Conservation (phyloP, 2,113 vertebrate species). For the Pimephales promelas region DNA sequence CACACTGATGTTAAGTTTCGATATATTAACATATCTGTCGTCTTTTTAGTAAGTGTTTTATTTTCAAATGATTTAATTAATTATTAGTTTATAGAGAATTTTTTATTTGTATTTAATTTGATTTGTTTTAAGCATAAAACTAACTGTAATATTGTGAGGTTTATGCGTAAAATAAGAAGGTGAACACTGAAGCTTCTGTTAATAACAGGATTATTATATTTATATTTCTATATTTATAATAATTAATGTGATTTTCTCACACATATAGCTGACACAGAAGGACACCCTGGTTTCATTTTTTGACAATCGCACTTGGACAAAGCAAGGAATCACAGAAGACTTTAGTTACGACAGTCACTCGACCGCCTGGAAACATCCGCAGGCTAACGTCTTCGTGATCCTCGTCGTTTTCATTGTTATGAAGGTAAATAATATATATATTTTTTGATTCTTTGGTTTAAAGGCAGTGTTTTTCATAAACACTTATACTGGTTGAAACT, state of each 20-base stretch:
- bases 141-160: not conserved
- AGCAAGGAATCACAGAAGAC: constrained; percentile 86
- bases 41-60: not conserved
- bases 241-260: constrained; percentile 47
- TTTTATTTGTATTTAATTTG: not conserved
- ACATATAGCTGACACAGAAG: constrained; percentile 89
- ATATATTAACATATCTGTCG: not conserved
- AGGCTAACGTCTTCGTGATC: constrained; percentile 90
- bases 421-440: constrained; percentile 80
- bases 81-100: not conserved
- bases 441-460: not conserved
- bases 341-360: constrained; percentile 85
- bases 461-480: not conserved
- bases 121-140: not conserved
- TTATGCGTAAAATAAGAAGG: not conserved
- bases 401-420: constrained; percentile 95
- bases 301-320: constrained; percentile 95
- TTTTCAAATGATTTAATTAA: not conserved
- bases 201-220: no score
- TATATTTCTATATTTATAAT: no score
- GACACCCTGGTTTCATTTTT: constrained; percentile 93
- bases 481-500: no score
- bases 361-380: constrained; percentile 89
- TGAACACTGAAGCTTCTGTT: not conserved
- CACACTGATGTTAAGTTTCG: not conserved